Evolutionary conservation across 1,140 invertebrate genomes (phyloP).

Genomic region (Andricus grossulariae): DNA sequence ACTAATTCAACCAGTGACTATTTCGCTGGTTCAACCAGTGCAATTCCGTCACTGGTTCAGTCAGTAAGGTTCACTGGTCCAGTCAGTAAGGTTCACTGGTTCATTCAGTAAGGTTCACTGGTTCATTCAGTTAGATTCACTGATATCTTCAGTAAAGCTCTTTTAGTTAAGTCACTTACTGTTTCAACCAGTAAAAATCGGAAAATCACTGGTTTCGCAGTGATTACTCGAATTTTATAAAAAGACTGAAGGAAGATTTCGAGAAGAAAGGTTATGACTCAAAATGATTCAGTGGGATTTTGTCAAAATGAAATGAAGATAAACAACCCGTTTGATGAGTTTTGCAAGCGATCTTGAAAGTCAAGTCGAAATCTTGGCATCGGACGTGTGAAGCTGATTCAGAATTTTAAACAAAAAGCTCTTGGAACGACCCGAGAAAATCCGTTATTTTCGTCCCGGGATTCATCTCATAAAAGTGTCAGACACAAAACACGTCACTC

Average conservation of each 20-base stretch:
- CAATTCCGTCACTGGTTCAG: too few relatives aligned
- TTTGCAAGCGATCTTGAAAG: neutral
- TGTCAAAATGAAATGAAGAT: neutral
- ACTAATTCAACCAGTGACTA: too few relatives aligned
- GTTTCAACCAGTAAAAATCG: too few relatives aligned
- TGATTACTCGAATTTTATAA: neutral
- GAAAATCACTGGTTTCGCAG: too few relatives aligned
- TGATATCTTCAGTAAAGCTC: too few relatives aligned
- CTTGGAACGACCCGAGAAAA: neutral
- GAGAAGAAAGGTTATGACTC: slow-evolving; percentile 6
- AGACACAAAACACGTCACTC: neutral
- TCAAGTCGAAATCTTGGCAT: slow-evolving; percentile 4
- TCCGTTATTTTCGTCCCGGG: neutral
- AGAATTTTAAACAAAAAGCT: neutral
- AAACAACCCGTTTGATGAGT: slow-evolving; percentile 3
- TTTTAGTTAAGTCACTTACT: too few relatives aligned
- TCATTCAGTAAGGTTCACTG: too few relatives aligned
- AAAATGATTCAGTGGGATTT: slow-evolving; percentile 11
- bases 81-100: too few relatives aligned
- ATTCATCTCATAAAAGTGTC: slow-evolving; percentile 21
- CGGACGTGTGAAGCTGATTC: neutral
- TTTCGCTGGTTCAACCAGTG: too few relatives aligned
- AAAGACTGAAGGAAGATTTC: neutral
- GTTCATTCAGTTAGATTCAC: too few relatives aligned
- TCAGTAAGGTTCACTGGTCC: too few relatives aligned